Evolutionary conservation across 92 coral and sea anemone species (phyloP).

Genomic region (Bergia puertoricense): DNA sequence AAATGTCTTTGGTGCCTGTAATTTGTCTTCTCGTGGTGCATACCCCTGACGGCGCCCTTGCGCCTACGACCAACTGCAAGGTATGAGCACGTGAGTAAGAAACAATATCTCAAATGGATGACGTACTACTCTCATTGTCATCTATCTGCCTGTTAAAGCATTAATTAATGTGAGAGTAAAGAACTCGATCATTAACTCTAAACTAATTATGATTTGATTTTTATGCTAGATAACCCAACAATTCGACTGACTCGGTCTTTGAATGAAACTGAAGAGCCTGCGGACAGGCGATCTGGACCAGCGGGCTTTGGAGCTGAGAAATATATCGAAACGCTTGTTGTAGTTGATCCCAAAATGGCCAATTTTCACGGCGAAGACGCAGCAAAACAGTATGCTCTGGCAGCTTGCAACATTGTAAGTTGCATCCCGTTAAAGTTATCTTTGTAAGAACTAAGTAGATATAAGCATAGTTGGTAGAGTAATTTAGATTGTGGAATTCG

Average conservation of each 20-base stretch:
- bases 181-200: too few species aligned
- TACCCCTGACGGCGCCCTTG: too few species aligned
- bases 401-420: constrained; percentile 98
- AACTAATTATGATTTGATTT: background rate
- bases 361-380: constrained; percentile 99
- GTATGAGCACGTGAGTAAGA: too few species aligned
- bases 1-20: too few species aligned
- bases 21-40: too few species aligned
- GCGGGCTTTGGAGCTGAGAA: constrained; percentile 90
- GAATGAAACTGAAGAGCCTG: constrained; percentile 61
- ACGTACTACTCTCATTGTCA: too few species aligned
- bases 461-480: too few species aligned
- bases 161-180: too few species aligned
- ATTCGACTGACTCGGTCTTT: constrained; percentile 83
- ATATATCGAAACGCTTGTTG: constrained; percentile 92
- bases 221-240: constrained; percentile 75
- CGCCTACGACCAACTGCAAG: too few species aligned
- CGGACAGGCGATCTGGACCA: constrained; percentile 67
- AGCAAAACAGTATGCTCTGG: constrained; percentile 90
- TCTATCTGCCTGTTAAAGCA: too few species aligned
- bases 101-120: too few species aligned
- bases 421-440: background rate
- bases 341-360: constrained; percentile 99
- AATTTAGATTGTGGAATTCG: too few species aligned
- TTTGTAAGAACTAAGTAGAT: background rate